These are phyloP conservation scores for Phoxinus phoxinus DNA, from an alignment of 2,113 vertebrate species.

Conservation along the genomic window DNA sequence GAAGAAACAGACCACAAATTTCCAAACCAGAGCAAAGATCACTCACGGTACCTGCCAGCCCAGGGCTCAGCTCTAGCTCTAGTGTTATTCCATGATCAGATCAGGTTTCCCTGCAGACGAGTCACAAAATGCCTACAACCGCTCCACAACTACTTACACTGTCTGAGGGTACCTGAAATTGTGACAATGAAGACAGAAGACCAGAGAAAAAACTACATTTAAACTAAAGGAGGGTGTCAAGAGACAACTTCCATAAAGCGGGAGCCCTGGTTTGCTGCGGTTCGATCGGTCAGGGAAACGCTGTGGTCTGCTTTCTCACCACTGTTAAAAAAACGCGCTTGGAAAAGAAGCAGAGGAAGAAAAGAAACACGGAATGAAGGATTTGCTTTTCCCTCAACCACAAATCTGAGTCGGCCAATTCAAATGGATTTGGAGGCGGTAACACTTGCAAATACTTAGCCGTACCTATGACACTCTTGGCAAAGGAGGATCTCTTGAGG, in stretches of 20 bases:
- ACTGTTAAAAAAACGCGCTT: constrained; percentile 60
- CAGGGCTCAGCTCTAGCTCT: constrained; percentile 74
- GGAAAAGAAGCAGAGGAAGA: constrained; percentile 57
- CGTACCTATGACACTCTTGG: constrained; percentile 99
- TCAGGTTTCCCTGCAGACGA: constrained; percentile 72
- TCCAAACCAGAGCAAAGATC: constrained; percentile 82
- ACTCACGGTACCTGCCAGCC: constrained; percentile 72
- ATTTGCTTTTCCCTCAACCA: constrained; percentile 43
- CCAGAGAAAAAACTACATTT: constrained; percentile 68
- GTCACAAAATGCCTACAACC: constrained; percentile 71
- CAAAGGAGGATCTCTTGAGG: constrained; percentile 94
- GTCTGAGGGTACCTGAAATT: constrained; percentile 78
- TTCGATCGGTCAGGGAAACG: constrained; percentile 79
- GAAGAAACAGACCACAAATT: constrained; percentile 83
- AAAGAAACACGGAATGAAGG: constrained; percentile 56
- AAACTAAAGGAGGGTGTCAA: constrained; percentile 64
- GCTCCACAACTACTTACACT: constrained; percentile 75
- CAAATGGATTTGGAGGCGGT: background rate
- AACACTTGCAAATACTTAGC: constrained; percentile 50
- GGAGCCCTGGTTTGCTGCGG: constrained; percentile 74
- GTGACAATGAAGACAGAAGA: constrained; percentile 69
- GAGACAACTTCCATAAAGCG: constrained; percentile 65
- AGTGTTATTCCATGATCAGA: constrained; percentile 60
- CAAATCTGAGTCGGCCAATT: constrained; percentile 37
- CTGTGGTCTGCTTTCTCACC: constrained; percentile 81